Conservation (phyloP, 2,888 invertebrate genomes). For the Helicoverpa assulta region DNA sequence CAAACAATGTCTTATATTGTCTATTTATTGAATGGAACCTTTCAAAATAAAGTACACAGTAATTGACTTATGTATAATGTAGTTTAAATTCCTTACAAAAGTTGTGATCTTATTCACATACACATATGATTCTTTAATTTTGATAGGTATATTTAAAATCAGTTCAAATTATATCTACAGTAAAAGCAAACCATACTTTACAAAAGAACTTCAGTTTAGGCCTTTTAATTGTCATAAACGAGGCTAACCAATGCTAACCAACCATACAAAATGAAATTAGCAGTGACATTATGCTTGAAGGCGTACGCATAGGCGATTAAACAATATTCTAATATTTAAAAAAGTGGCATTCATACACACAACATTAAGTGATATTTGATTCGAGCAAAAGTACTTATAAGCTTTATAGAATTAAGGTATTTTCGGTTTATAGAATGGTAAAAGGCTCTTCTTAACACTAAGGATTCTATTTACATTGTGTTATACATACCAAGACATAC, state of each 20-base stretch:
- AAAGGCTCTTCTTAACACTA: not conserved
- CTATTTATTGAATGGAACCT: conserved; percentile 41
- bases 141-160: conserved; percentile 3
- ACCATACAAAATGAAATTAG: too few species aligned
- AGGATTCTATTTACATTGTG: conserved; percentile 8
- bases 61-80: conserved; percentile 30
- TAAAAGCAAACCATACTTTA: not conserved
- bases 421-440: not conserved
- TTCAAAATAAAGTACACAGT: conserved; percentile 21
- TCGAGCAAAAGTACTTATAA: not conserved
- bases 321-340: too few species aligned
- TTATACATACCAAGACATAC: not conserved
- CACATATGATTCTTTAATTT: not conserved
- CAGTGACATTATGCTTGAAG: too few species aligned
- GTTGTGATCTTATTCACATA: not conserved
- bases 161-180: not conserved
- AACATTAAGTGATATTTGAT: not conserved
- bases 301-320: too few species aligned
- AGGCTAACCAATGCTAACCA: too few species aligned
- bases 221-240: too few species aligned
- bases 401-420: not conserved
- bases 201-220: too few species aligned
- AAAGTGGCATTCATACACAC: not conserved
- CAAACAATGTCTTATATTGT: not conserved
- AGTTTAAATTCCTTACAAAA: conserved; percentile 6